Evolutionary conservation across 1,140 invertebrate species (phyloP), one percentile per base, ranked within the genome.

Genomic region (Aporrectodea caliginosa): DNA sequence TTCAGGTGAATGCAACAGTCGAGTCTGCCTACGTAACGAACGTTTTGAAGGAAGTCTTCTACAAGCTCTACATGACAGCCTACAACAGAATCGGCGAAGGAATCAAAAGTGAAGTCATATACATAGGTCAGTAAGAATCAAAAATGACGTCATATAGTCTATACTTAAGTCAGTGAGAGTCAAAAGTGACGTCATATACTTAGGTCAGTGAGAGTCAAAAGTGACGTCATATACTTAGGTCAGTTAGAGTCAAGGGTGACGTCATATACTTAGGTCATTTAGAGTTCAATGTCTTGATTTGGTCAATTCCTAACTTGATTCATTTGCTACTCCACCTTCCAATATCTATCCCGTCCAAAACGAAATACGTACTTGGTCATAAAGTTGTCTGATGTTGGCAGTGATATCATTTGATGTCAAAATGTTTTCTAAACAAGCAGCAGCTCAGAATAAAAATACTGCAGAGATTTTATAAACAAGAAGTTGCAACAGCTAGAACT

Each of bases 61-160:
- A 94, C 84, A 93, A 91, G 29, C 91, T 94, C 1, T 90, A 92
- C 70, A 91, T 94, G 0, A 93, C 92, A 29, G 93, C 93, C 1
- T 90, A 92, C 43, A 95, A 93, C 0, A 90, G 90, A 33, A 80
- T 80, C 30, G 87, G 86, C 0, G 72, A 83, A 2, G 86, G 87
- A 1, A 81, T 81, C 0, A 86, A 83, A 82, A 88, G 86, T 80
- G 81, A 86, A 68, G 69, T 82, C 1, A 83, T 82, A 33, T 77
- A 84, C 43, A 73, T 86, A 35, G 85, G 86, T 87, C 77, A 84
- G 84, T 83, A n/a, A n/a, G n/a, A 35, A 31, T 71, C 6, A n/a
- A 71, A 30, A 30, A n/a, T 30, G 14, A 69, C 58, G 14, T 16
- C n/a, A 69, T 69, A 16, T 16, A 16, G 14, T 14, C n/a, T 69